Evolutionary conservation across 2,797 vertebrate species (phyloP), one percentile per base, ranked within the genome.

Genomic region (Dryobates pubescens): DNA sequence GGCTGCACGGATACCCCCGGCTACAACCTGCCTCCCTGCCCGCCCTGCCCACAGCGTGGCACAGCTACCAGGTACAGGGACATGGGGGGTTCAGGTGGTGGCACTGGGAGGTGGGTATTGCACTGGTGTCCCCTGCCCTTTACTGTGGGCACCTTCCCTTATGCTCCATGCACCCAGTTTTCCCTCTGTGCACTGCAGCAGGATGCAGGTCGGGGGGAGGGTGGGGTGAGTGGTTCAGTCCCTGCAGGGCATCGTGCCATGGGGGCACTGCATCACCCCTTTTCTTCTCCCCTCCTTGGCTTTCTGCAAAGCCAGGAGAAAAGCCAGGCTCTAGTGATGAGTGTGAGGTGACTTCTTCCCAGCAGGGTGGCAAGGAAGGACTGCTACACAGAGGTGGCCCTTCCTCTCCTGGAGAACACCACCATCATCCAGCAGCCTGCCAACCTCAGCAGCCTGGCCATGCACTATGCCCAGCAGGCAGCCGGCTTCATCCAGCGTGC

Each of bases 1-100:
- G 99, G 99, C 94, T 99, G 99, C 86, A 99, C 98, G 0, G 99
- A 99, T 62, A 91, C 15, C 41, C 98, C 98, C 0, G 99, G 99
- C 47, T 99, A 98, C 79, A 96, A 99, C 96, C 68, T 97, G 45
- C 99, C 99, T 0, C 97, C 95, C 27, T 99, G 99, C 75, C 97
- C 92, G 0, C 97, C 98, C 6, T 99, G 99, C 96, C 96, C 97
- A 0, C 82, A 9, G 69, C 93, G 79, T 15, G 11, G 87, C 1
- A 2, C 72, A 5, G 54, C 84, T 3, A 10, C 61, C 67, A 97
- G 98, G 99, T 99, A 97, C 2, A 1, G 51, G 32, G n/a, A 1
- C 1, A 1, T 0, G 0, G 2, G 6, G 43, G 5, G 1, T 2
- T 13, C 1, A 1, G 7, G 18, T 2, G 81, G 53, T 24, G n/a